A percentile compares a stretch with the other conserved stretches of the same genome.
Conservation (phyloP, 2,797 vertebrate species). For the Picus viridis region DNA sequence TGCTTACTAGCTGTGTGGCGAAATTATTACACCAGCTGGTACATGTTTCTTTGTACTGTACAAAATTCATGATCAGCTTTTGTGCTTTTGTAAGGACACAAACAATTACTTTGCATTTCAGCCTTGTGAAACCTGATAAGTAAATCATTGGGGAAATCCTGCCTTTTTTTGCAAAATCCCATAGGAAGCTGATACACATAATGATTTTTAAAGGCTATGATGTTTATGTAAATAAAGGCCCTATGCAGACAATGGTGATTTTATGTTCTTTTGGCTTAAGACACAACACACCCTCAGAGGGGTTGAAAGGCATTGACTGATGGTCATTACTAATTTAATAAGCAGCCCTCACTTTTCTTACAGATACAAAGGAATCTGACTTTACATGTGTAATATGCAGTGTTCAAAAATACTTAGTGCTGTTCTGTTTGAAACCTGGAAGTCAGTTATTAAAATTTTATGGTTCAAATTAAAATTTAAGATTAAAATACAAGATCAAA, state of each 20-base stretch:
- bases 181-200: neutral
- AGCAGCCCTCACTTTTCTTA: conserved; percentile 68
- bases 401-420: conserved; percentile 78
- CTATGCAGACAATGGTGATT: neutral
- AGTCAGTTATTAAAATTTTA: conserved; percentile 91
- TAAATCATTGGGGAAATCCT: conserved; percentile 37
- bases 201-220: conserved; percentile 23
- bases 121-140: conserved; percentile 40
- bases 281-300: conserved; percentile 33
- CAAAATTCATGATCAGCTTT: conserved; percentile 49
- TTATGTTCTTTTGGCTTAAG: conserved; percentile 67
- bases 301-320: conserved; percentile 69
- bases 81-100: conserved; percentile 48
- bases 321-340: conserved; percentile 88
- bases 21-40: conserved; percentile 26
- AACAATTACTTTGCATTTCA: conserved; percentile 42
- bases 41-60: conserved; percentile 14
- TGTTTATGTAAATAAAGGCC: conserved; percentile 56
- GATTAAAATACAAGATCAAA: conserved; percentile 91
- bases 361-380: conserved; percentile 78
- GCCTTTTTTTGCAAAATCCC: neutral
- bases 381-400: conserved; percentile 83
- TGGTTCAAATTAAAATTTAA: conserved; percentile 90
- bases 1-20: conserved; percentile 15
- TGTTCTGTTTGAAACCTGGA: conserved; percentile 86